phyloP scores from a whole-genome alignment of 2,888 invertebrate genomes.

The Abscondita cerata region DNA sequence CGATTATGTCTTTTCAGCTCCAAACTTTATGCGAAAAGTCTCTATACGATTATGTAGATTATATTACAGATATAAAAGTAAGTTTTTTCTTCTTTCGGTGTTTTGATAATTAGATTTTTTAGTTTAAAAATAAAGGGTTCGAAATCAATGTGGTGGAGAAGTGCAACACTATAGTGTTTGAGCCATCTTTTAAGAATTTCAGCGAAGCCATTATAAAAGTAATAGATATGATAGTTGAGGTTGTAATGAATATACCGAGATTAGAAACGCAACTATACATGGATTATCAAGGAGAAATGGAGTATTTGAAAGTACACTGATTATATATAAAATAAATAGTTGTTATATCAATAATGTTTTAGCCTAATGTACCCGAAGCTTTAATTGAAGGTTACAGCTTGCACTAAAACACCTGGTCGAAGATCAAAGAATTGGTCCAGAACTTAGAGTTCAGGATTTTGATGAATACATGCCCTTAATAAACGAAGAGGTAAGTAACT shows the following conservation, averaged over 20 bases:
- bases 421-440: slow-evolving; percentile 77
- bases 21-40: slow-evolving; percentile 83
- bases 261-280: slow-evolving; percentile 81
- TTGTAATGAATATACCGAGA: slow-evolving; percentile 75
- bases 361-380: slow-evolving; percentile 80
- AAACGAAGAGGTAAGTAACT: slow-evolving; percentile 75
- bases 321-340: neutral
- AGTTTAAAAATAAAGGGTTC: slow-evolving; percentile 76
- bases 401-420: slow-evolving; percentile 70
- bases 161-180: slow-evolving; percentile 71
- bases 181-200: slow-evolving; percentile 79
- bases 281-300: slow-evolving; percentile 61
- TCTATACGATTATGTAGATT: slow-evolving; percentile 77
- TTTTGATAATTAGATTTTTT: slow-evolving; percentile 37
- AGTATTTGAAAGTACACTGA: slow-evolving; percentile 48
- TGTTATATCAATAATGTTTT: slow-evolving; percentile 39
- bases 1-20: slow-evolving; percentile 87
- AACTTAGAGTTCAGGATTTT: slow-evolving; percentile 77
- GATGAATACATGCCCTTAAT: slow-evolving; percentile 80
- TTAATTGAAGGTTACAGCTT: slow-evolving; percentile 68
- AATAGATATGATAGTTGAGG: slow-evolving; percentile 77
- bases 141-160: slow-evolving; percentile 66
- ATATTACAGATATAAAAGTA: slow-evolving; percentile 80
- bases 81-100: slow-evolving; percentile 42
- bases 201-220: slow-evolving; percentile 72